These are phyloP conservation scores for Cephus pygmeus DNA, from an alignment of 2,888 invertebrate genomes.

Conservation along the genomic window DNA sequence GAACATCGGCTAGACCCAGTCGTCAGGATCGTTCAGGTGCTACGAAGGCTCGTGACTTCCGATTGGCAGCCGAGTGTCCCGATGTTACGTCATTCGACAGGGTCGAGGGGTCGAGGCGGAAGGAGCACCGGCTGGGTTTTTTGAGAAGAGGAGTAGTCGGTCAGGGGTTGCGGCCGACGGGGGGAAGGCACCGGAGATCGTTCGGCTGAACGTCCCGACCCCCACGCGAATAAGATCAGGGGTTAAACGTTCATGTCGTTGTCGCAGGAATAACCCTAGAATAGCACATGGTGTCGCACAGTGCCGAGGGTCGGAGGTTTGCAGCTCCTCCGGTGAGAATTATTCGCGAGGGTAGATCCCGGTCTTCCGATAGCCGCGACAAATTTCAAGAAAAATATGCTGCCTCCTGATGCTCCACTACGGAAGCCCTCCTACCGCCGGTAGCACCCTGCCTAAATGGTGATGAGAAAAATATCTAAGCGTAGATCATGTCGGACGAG, in stretches of 20 bases:
- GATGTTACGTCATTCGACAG: too few relatives aligned
- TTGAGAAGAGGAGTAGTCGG: too few relatives aligned
- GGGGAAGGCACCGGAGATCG: slow-evolving; percentile 24
- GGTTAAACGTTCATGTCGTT: slow-evolving; percentile 51
- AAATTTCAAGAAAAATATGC: slow-evolving; percentile 65
- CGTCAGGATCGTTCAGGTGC: too few relatives aligned
- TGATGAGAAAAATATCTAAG: slow-evolving; percentile 64
- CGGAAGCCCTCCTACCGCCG: slow-evolving; percentile 2
- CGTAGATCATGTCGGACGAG: slow-evolving; percentile 58
- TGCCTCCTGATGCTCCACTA: slow-evolving; percentile 42
- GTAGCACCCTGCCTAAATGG: slow-evolving; percentile 24
- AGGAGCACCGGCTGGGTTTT: too few relatives aligned
- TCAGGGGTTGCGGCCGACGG: too few relatives aligned
- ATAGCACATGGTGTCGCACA: slow-evolving; percentile 32
- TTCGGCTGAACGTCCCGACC: slow-evolving; percentile 14
- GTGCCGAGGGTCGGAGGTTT: slow-evolving; percentile 50
- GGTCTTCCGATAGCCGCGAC: slow-evolving; percentile 57
- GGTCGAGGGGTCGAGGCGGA: too few relatives aligned
- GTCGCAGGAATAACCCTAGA: slow-evolving; percentile 32
- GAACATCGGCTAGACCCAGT: too few relatives aligned
- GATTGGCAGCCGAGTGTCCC: too few relatives aligned
- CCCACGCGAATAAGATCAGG: slow-evolving; percentile 14
- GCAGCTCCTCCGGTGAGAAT: slow-evolving; percentile 71
- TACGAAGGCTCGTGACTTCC: too few relatives aligned
- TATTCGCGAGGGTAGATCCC: slow-evolving; percentile 63